These are phyloP conservation scores for Melanotaenia nigrans DNA, from an alignment of 2,797 vertebrate genomes.

Conservation along the genomic window DNA sequence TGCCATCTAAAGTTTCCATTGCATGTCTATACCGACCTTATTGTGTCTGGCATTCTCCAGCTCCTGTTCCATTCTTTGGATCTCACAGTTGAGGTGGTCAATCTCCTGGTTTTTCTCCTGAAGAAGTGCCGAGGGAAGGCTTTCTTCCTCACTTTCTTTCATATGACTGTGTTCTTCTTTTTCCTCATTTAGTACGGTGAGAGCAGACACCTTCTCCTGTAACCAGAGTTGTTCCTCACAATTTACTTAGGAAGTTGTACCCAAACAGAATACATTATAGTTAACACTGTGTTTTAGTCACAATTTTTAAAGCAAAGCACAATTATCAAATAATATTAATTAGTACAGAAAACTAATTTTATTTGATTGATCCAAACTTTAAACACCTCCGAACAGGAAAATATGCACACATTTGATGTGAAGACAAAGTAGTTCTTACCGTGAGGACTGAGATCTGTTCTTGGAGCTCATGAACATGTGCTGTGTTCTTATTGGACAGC, in stretches of 20 bases:
- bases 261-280: background rate
- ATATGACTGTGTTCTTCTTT: slow-evolving; percentile 46
- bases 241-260: background rate
- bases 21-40: slow-evolving; percentile 67
- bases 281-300: background rate
- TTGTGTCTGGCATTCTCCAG: slow-evolving; percentile 67
- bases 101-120: slow-evolving; percentile 92
- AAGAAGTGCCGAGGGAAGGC: slow-evolving; percentile 85
- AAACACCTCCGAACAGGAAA: background rate
- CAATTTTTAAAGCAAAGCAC: background rate
- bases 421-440: slow-evolving; percentile 46
- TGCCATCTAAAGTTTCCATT: background rate
- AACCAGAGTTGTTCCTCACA: slow-evolving; percentile 3
- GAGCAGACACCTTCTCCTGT: slow-evolving; percentile 76
- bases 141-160: slow-evolving; percentile 63
- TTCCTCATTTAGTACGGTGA: slow-evolving; percentile 65
- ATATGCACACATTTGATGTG: background rate
- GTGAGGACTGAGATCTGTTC: slow-evolving; percentile 73
- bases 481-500: slow-evolving; percentile 70
- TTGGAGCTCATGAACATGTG: slow-evolving; percentile 78
- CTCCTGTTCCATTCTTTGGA: slow-evolving; percentile 82
- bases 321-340: background rate
- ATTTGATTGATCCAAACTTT: background rate
- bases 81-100: slow-evolving; percentile 84
- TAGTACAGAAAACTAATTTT: background rate